phyloP scores from a whole-genome alignment of 2,797 vertebrate genomes.

The Tragelaphus oryx region DNA sequence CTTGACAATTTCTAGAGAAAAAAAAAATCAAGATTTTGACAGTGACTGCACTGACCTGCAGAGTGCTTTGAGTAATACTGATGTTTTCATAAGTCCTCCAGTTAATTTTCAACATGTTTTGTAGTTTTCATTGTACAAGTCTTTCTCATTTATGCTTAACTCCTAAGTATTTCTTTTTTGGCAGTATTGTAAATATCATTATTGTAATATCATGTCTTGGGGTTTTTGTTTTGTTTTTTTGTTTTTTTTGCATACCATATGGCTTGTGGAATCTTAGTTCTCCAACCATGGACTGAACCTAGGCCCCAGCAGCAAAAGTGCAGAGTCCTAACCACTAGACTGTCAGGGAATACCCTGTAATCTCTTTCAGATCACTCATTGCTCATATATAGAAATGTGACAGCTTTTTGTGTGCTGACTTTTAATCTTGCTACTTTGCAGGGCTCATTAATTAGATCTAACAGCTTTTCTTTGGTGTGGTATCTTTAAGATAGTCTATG shows the following conservation, averaged over 20 bases:
- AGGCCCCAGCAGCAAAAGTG: not conserved
- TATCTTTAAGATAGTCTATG: not conserved
- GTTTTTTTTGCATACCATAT: too few species aligned
- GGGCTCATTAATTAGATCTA: not conserved
- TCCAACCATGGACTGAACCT: not conserved
- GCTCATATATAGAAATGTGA: not conserved
- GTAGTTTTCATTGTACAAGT: not conserved
- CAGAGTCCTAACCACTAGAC: not conserved
- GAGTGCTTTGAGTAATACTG: not conserved
- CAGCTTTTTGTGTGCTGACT: not conserved
- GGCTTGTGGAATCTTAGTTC: not conserved
- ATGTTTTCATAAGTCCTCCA: not conserved
- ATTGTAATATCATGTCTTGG: not conserved
- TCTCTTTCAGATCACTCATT: not conserved
- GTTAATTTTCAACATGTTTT: not conserved
- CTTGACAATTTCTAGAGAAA: not conserved
- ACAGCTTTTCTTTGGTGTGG: not conserved
- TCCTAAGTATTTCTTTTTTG: not conserved
- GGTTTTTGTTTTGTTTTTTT: rapidly evolving
- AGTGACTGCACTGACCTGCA: not conserved
- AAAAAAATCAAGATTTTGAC: not conserved
- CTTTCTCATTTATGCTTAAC: not conserved
- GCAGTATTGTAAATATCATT: not conserved
- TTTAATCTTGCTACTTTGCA: not conserved
- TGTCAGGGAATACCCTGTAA: not conserved